Evolutionary conservation across 2,797 vertebrate species (phyloP).

Genomic region (Sciaenops ocellatus): DNA sequence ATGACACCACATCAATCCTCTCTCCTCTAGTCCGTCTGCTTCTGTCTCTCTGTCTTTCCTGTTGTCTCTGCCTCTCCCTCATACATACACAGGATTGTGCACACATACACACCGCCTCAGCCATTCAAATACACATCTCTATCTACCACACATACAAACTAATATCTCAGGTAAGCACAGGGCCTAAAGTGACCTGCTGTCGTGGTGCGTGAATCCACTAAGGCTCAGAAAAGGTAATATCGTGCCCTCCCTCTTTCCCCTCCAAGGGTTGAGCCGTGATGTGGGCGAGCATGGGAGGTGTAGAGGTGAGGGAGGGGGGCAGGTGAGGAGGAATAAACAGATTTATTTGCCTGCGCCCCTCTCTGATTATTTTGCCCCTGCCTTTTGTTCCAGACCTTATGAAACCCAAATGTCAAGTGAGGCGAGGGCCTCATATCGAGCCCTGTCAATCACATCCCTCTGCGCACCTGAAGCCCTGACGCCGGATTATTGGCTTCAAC

Average conservation of each 20-base stretch:
- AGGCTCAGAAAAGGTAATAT: conserved; percentile 83
- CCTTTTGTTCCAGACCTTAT: conserved; percentile 91
- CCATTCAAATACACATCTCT: conserved; percentile 82
- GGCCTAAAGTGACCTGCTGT: conserved; percentile 84
- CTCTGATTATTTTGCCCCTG: conserved; percentile 87
- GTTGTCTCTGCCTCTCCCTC: conserved; percentile 65
- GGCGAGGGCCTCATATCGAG: conserved; percentile 93
- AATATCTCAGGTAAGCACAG: conserved; percentile 84
- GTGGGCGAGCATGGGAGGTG: conserved; percentile 71
- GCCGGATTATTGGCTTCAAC: conserved; percentile 95
- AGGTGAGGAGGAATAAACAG: conserved; percentile 88
- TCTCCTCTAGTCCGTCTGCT: conserved; percentile 25
- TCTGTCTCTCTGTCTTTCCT: conserved; percentile 50
- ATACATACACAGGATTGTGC: conserved; percentile 69
- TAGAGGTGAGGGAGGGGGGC: conserved; percentile 64
- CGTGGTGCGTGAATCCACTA: conserved; percentile 76
- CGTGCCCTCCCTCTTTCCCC: conserved; percentile 68
- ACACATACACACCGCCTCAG: conserved; percentile 57
- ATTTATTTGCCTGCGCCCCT: conserved; percentile 89
- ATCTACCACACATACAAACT: conserved; percentile 81
- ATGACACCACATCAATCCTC: conserved; percentile 60
- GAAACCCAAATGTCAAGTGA: conserved; percentile 98
- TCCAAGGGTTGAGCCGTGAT: conserved; percentile 70
- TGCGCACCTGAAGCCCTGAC: conserved; percentile 89
- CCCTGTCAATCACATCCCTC: conserved; percentile 95